Conservation (phyloP, 2,113 vertebrate species). For the Elgaria multicarinata region DNA sequence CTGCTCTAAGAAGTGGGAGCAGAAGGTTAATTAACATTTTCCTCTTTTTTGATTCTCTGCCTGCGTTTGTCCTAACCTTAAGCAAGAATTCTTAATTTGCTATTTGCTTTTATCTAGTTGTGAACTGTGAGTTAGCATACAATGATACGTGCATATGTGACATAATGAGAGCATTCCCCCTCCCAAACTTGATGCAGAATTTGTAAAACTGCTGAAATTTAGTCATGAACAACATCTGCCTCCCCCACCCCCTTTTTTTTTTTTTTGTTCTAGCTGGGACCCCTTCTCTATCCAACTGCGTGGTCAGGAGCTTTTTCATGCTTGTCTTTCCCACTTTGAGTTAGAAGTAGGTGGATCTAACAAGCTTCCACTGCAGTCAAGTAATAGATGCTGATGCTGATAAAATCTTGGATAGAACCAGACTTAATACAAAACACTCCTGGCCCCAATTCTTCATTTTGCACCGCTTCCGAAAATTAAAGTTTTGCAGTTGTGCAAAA, state of each 20-base stretch:
- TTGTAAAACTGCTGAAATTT: not conserved
- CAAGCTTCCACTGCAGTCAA: not conserved
- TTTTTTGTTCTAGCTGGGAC: not conserved
- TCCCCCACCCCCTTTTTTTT: no score
- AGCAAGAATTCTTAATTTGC: conserved; percentile 27
- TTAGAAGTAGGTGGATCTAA: not conserved
- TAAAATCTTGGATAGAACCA: no score
- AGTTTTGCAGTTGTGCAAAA: no score
- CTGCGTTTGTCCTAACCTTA: conserved; percentile 59
- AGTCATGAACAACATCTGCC: not conserved
- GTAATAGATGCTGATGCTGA: no score
- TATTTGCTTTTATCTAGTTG: not conserved
- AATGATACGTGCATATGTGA: not conserved
- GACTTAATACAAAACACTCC: no score
- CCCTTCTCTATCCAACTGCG: not conserved
- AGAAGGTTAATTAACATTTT: conserved; percentile 53
- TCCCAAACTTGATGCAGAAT: not conserved
- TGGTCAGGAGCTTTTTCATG: not conserved
- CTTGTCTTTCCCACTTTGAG: not conserved
- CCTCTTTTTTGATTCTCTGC: conserved; percentile 47
- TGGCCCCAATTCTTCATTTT: no score
- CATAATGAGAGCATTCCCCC: not conserved
- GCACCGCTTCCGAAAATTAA: no score
- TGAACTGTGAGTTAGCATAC: not conserved
- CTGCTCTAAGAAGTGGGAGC: conserved; percentile 52